A percentile compares a stretch with the other conserved stretches of the same genome.
phyloP scores from a whole-genome alignment of 2,888 invertebrate genomes.

The Dascillus cervinus region DNA sequence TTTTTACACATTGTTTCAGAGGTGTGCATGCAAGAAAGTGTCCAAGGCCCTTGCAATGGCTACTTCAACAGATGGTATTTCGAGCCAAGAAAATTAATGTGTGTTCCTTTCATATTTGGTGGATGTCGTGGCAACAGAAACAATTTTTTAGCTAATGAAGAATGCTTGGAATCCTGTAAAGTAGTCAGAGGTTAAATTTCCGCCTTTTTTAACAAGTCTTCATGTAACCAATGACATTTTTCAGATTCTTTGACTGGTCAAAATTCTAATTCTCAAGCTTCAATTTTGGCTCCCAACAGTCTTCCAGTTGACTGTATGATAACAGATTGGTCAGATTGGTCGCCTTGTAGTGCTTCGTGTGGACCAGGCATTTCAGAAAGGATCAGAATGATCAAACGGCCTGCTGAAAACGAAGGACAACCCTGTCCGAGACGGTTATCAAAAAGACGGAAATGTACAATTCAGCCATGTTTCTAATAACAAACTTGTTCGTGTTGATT shows the following conservation, averaged over 20 bases:
- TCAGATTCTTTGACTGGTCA: constrained; percentile 28
- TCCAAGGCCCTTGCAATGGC: constrained; percentile 82
- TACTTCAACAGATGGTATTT: constrained; percentile 84
- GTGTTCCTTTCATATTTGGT: constrained; percentile 82
- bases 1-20: constrained; percentile 55
- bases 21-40: constrained; percentile 72
- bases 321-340: constrained; percentile 79
- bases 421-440: constrained; percentile 53
- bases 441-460: constrained; percentile 51
- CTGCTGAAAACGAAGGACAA: constrained; percentile 55
- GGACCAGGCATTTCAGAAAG: constrained; percentile 66
- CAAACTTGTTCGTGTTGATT: too few species aligned
- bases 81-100: constrained; percentile 63
- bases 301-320: constrained; percentile 56
- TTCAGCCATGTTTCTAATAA: constrained; percentile 19
- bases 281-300: constrained; percentile 9
- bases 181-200: constrained; percentile 48
- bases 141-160: constrained; percentile 75
- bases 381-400: constrained; percentile 54
- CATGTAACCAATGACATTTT: too few species aligned
- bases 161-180: constrained; percentile 67
- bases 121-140: constrained; percentile 87
- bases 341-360: constrained; percentile 71
- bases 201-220: too few species aligned
- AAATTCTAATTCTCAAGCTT: constrained; percentile 12